Evolutionary conservation across 2,888 invertebrate species (phyloP).

Genomic region (Heliconius ismenius): DNA sequence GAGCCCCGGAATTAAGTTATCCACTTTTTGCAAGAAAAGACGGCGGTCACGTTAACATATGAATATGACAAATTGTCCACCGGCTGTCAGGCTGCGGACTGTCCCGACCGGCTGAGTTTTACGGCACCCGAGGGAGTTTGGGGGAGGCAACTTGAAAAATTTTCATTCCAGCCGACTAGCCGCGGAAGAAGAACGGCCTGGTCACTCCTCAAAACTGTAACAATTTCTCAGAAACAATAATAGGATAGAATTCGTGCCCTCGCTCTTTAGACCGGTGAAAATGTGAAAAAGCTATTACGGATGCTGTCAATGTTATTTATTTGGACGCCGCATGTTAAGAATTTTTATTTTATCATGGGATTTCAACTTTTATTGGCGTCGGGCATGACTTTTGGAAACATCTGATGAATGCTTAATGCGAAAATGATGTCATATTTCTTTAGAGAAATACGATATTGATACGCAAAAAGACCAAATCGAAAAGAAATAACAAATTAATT

Average conservation of each 20-base stretch:
- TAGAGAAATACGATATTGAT: neutral
- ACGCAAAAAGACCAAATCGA: neutral
- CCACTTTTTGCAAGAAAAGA: slow-evolving; percentile 82
- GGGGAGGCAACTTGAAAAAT: slow-evolving; percentile 80
- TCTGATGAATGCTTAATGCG: slow-evolving; percentile 25
- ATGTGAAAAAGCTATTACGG: slow-evolving; percentile 74
- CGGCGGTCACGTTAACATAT: slow-evolving; percentile 78
- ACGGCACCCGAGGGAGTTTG: slow-evolving; percentile 75
- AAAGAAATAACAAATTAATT: neutral
- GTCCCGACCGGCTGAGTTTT: slow-evolving; percentile 74
- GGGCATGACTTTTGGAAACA: slow-evolving; percentile 47
- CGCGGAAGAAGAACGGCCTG: slow-evolving; percentile 76
- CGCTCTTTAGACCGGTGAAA: slow-evolving; percentile 64
- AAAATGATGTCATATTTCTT: neutral
- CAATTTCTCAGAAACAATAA: slow-evolving; percentile 82
- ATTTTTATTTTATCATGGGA: slow-evolving; percentile 79
- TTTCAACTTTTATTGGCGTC: slow-evolving; percentile 72
- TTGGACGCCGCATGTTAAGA: slow-evolving; percentile 72
- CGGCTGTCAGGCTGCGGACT: slow-evolving; percentile 70
- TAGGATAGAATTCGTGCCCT: slow-evolving; percentile 71
- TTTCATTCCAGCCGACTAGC: slow-evolving; percentile 77
- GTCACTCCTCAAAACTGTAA: slow-evolving; percentile 82
- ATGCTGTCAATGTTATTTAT: slow-evolving; percentile 81
- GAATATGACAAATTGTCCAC: slow-evolving; percentile 82
- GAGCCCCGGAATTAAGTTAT: slow-evolving; percentile 76